Conservation (phyloP, 2,797 vertebrate genomes). For the Pristis pectinata region DNA sequence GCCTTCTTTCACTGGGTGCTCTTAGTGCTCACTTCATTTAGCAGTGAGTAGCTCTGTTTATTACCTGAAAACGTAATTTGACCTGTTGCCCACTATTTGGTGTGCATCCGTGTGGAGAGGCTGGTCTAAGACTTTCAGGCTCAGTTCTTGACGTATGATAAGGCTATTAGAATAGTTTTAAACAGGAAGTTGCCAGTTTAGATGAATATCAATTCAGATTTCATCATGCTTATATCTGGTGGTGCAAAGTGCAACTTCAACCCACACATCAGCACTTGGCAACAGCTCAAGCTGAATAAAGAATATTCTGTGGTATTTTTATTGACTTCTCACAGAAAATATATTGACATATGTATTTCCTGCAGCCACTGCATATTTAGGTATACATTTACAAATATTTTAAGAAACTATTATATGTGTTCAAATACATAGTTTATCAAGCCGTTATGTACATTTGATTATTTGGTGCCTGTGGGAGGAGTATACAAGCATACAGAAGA, state of each 20-base stretch:
- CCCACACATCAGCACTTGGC: not conserved
- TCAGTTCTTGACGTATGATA: not conserved
- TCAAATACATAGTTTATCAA: constrained; percentile 9
- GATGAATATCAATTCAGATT: not conserved
- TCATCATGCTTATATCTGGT: not conserved
- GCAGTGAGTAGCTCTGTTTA: not conserved
- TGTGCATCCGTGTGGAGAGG: not conserved
- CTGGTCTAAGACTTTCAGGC: not conserved
- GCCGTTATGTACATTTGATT: not conserved
- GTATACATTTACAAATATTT: not conserved
- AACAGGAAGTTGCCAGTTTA: not conserved
- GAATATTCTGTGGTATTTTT: not conserved
- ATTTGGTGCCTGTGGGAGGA: not conserved
- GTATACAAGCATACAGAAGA: not conserved
- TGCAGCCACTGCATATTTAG: not conserved
- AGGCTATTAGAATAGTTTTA: not conserved
- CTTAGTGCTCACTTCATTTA: not conserved
- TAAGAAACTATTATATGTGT: not conserved
- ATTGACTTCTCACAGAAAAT: not conserved
- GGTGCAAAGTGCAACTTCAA: not conserved
- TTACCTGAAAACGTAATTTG: not conserved
- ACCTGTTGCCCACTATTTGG: not conserved
- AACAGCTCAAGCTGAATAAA: not conserved
- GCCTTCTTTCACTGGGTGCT: too few species aligned
- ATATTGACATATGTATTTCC: not conserved